Conservation (phyloP, 2,113 vertebrate species). For the Ailuropoda melanoleuca region DNA sequence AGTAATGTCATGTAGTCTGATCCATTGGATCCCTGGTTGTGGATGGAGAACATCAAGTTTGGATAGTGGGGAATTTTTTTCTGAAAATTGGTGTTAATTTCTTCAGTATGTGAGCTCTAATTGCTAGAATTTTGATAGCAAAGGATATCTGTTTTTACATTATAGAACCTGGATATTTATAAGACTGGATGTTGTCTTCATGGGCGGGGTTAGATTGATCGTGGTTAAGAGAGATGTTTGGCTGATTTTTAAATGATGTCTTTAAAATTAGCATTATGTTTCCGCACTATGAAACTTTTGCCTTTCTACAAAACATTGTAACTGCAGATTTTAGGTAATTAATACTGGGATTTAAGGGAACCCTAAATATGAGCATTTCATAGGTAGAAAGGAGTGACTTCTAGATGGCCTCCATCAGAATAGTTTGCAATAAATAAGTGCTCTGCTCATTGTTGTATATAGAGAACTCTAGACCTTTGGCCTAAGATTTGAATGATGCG, state of each 20-base stretch:
- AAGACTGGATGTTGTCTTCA: not conserved
- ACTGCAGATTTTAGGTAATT: not conserved
- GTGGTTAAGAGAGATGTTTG: not conserved
- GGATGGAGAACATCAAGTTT: not conserved
- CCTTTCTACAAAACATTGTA: not conserved
- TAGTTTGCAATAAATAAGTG: not conserved
- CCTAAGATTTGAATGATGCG: not conserved
- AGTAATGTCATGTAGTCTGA: not conserved
- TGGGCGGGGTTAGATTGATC: not conserved
- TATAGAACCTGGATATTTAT: not conserved
- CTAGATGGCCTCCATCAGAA: not conserved
- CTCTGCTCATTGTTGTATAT: not conserved
- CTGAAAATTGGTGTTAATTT: not conserved
- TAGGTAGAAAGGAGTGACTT: not conserved
- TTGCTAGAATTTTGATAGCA: not conserved
- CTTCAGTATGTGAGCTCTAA: conserved; percentile 22
- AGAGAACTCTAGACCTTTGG: not conserved
- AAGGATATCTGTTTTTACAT: not conserved
- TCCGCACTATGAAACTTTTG: not conserved
- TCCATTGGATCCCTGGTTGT: not conserved
- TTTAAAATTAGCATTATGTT: not conserved
- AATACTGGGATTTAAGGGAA: not conserved
- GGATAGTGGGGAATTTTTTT: not conserved
- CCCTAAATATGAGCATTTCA: not conserved
- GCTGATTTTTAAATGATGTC: not conserved